phyloP scores from a whole-genome alignment of 2,113 vertebrate species.

The Myiozetetes cayanensis region DNA sequence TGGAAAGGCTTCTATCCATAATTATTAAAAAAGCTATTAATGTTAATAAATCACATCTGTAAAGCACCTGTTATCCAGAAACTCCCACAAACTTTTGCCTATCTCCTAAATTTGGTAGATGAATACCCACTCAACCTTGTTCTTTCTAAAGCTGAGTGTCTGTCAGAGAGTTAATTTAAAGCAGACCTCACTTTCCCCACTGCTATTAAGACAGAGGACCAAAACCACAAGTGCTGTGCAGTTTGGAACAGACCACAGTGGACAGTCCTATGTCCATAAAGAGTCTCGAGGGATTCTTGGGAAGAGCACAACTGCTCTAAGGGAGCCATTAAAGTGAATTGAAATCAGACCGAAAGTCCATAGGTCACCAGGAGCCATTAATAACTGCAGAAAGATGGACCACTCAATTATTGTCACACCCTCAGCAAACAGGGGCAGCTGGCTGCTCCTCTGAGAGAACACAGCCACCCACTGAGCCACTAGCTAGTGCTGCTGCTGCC shows the following conservation, averaged over 20 bases:
- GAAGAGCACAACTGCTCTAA: neutral
- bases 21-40: neutral
- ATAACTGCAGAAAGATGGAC: neutral
- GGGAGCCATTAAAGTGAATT: neutral
- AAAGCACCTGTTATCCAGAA: neutral
- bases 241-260: rapidly evolving
- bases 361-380: neutral
- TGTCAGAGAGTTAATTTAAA: neutral
- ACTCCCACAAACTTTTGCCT: neutral
- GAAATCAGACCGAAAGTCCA: neutral
- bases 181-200: neutral
- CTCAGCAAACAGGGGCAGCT: neutral
- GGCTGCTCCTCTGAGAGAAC: neutral
- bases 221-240: neutral
- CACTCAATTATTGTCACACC: neutral
- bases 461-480: neutral
- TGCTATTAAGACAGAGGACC: neutral
- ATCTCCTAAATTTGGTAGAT: neutral
- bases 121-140: neutral
- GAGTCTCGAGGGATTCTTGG: neutral
- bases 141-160: neutral
- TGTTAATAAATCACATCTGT: neutral
- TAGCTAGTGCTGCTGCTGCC: neutral
- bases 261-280: neutral
- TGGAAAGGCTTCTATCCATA: neutral